Evolutionary conservation across 2,888 invertebrate species (phyloP).

Genomic region (Timema podura): DNA sequence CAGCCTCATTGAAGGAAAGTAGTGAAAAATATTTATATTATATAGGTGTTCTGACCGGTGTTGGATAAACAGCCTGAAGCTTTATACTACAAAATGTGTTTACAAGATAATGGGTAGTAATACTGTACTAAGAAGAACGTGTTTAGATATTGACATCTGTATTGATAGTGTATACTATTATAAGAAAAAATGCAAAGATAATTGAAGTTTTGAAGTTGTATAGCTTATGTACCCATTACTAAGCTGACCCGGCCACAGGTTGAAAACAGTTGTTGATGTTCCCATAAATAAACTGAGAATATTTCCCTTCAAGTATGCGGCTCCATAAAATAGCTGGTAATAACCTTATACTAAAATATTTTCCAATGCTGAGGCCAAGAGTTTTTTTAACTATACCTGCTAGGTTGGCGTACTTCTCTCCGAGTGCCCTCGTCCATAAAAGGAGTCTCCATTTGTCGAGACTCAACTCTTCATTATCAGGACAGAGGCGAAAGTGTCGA

Average conservation of each 20-base stretch:
- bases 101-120: no score
- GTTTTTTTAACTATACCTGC: conserved; percentile 41
- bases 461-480: conserved; percentile 68
- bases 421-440: conserved; percentile 74
- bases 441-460: conserved; percentile 74
- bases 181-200: not conserved
- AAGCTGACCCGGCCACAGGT: not conserved
- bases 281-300: not conserved
- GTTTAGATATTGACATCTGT: no score
- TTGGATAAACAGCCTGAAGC: no score
- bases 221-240: not conserved
- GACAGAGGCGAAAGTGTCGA: conserved; percentile 72
- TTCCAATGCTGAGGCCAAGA: no score
- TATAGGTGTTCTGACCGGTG: no score
- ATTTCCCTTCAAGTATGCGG: conserved; percentile 39
- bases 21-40: no score
- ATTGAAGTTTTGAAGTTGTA: not conserved
- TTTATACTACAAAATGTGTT: no score
- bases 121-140: no score
- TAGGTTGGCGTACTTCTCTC: conserved; percentile 65
- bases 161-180: no score
- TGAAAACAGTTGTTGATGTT: not conserved
- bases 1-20: no score
- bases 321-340: no score
- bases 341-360: no score